Evolutionary conservation across 1,140 invertebrate species (phyloP), one percentile per base, ranked within the genome.

Genomic region (Cydia splendana): DNA sequence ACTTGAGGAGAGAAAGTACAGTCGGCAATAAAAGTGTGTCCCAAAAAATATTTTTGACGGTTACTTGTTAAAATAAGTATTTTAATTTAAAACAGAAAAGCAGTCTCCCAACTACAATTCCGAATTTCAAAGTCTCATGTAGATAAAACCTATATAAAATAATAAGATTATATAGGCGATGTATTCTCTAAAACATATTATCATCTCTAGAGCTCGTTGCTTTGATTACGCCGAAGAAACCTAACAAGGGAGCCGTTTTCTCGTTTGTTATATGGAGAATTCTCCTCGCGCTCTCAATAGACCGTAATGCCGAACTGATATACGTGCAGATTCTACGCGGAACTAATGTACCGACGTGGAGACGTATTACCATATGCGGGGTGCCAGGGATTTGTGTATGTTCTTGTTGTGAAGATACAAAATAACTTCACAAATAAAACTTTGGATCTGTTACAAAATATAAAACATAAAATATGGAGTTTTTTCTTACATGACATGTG

Each of bases 181-280:
- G 34, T 34, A 34, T 6, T 34, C 4, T 6, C 34, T 34, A 34
- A 34, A 34, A 34, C 18, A 18, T 62, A 62, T 62, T 62, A 24
- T 20, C 53, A 7, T 62, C 57, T 10, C 57, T 62, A 62, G 1
- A 24, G 18, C 10, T 9, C 57, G 20, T n/a, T 62, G 24, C 57
- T 62, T 62, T 62, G 57, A 62, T 62, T 62, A 24, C 57, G 10
- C 9, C 53, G 20, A 62, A 62, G 57, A 62, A 20, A 62, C 57
- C 57, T 62, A 24, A 62, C 57, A 62, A 62, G 57, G 53, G 57
- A 62, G 57, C 57, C 57, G 20, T 62, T 62, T 62, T n/a, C 57
- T 24, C 57, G 12, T 62, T 62, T 62, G 57, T 62, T 62, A 62
- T 62, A 62, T 12, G 57, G 57, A 62, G 20, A 62, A 62, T 62